These are phyloP conservation scores for Tachina fera DNA, from an alignment of 2,888 invertebrate species.

Conservation along the genomic window DNA sequence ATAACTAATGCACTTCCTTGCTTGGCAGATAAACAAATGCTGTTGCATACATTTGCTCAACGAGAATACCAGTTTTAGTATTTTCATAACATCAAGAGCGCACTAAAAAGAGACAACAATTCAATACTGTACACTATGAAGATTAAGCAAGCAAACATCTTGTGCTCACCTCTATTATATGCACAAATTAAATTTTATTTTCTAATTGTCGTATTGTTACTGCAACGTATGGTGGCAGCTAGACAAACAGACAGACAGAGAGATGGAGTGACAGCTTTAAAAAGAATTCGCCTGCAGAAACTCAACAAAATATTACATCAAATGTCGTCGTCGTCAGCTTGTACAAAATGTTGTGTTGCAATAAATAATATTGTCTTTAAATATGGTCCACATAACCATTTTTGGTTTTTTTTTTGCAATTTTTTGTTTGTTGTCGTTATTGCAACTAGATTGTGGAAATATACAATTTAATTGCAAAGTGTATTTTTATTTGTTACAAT, in stretches of 20 bases:
- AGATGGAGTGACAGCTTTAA: neutral
- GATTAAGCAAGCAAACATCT: too few species aligned
- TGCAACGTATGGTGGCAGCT: constrained; percentile 30
- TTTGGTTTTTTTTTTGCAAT: neutral
- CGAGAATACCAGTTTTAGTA: too few species aligned
- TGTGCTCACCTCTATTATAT: too few species aligned
- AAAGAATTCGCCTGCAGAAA: constrained; percentile 32
- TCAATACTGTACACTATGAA: too few species aligned
- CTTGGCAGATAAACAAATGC: too few species aligned
- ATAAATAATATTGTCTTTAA: constrained; percentile 56
- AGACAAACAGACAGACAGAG: neutral
- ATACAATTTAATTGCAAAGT: constrained; percentile 41
- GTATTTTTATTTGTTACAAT: constrained; percentile 34
- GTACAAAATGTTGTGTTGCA: constrained; percentile 41
- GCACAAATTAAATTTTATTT: constrained; percentile 22
- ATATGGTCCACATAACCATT: constrained; percentile 54
- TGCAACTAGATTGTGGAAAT: constrained; percentile 4
- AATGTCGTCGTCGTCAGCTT: constrained; percentile 30
- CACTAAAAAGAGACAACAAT: too few species aligned
- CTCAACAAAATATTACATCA: constrained; percentile 49
- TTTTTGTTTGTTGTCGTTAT: neutral
- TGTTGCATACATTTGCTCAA: too few species aligned
- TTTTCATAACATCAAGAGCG: too few species aligned
- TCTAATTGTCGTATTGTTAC: constrained; percentile 60
- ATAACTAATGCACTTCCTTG: too few species aligned